Conservation (phyloP, 1,140 invertebrate genomes). For the Nephotettix cincticeps region DNA sequence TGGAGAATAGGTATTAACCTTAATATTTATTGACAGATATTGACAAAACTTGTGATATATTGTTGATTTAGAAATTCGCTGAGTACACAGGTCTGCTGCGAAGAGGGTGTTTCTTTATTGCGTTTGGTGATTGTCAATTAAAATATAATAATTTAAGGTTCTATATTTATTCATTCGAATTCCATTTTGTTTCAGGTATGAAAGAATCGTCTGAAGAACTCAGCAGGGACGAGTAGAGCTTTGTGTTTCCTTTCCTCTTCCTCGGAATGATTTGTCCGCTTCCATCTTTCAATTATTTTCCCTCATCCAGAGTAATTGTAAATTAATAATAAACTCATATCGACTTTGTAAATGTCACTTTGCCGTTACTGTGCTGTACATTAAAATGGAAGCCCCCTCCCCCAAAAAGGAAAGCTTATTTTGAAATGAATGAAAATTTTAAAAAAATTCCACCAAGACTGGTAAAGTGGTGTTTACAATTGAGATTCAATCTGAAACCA, state of each 20-base stretch:
- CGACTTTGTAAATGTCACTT: neutral
- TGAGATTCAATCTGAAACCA: no score
- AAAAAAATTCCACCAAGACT: no score
- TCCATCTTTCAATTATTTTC: neutral
- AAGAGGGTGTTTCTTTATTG: no score
- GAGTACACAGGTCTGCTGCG: no score
- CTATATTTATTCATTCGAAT: no score
- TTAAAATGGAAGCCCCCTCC: neutral
- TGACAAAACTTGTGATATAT: no score
- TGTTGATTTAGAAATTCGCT: no score
- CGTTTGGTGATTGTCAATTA: no score
- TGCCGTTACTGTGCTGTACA: neutral
- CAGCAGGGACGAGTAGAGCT: conserved; percentile 9
- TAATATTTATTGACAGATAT: no score
- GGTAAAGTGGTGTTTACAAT: no score
- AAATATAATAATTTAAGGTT: neutral
- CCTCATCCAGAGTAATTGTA: neutral
- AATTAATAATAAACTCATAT: neutral
- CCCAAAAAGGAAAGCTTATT: neutral
- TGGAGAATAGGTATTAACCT: no score
- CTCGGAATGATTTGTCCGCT: neutral
- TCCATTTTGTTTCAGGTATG: conserved; percentile 14
- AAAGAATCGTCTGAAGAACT: conserved; percentile 3
- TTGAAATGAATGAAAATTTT: no score
- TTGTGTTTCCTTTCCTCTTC: conserved; percentile 11